Conservation (phyloP, 2,888 invertebrate species). For the Ichneumoninae sp. region DNA sequence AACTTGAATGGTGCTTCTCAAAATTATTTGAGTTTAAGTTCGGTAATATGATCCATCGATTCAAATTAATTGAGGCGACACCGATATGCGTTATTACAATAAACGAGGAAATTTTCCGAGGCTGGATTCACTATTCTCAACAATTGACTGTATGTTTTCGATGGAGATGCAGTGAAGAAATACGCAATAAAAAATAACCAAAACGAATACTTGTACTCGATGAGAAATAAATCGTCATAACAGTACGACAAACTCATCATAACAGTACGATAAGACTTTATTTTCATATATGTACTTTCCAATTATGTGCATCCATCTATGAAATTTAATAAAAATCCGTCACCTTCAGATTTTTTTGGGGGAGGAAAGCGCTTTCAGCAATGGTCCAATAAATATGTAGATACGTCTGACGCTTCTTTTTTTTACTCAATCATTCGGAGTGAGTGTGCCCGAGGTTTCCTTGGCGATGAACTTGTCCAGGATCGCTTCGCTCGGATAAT, state of each 20-base stretch:
- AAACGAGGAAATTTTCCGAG: no score
- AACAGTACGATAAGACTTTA: not conserved
- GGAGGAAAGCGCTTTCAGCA: not conserved
- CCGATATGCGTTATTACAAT: no score
- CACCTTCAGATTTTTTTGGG: not conserved
- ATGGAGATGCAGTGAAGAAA: not conserved
- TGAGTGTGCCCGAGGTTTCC: constrained; percentile 84
- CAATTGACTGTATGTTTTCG: not conserved
- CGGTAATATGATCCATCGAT: no score
- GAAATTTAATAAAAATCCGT: constrained; percentile 6
- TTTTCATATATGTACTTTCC: not conserved
- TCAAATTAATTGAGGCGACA: no score
- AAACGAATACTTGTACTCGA: not conserved
- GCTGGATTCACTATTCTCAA: no score
- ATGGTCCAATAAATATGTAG: constrained; percentile 6
- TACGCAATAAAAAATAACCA: not conserved
- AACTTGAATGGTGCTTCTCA: no score
- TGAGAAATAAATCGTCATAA: not conserved
- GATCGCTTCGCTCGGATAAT: constrained; percentile 92
- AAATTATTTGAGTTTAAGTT: no score
- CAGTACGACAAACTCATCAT: not conserved
- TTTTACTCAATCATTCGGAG: constrained; percentile 25
- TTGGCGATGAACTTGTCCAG: constrained; percentile 91
- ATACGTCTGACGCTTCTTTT: not conserved
- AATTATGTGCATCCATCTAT: constrained; percentile 9